These are phyloP conservation scores for Zosterops japonicus DNA, from an alignment of 2,113 vertebrate species.

Conservation along the genomic window DNA sequence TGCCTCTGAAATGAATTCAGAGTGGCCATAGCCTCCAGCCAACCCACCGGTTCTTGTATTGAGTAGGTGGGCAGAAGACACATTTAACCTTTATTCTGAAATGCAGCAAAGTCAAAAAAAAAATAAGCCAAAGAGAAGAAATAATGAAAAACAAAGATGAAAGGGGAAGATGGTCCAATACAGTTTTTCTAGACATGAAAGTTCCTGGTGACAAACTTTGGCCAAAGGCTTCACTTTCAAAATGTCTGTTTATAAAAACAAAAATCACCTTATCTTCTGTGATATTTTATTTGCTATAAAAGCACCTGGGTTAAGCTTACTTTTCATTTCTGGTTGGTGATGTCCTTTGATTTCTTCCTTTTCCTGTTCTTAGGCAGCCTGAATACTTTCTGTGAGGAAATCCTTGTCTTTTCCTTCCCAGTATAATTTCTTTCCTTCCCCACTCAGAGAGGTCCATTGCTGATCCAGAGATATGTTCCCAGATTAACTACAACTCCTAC, in stretches of 20 bases:
- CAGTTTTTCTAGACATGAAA: neutral
- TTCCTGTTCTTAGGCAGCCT: neutral
- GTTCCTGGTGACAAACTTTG: neutral
- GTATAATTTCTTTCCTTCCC: neutral
- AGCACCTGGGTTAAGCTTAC: neutral
- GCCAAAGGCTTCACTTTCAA: neutral
- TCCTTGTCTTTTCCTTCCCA: neutral
- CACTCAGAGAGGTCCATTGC: neutral
- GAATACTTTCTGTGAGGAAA: neutral
- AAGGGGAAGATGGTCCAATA: neutral
- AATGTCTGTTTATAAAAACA: neutral
- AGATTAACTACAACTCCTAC: neutral
- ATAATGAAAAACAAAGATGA: neutral
- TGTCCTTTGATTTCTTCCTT: neutral
- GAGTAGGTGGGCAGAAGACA: neutral
- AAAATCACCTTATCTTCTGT: neutral
- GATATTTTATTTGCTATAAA: neutral
- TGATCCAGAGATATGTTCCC: neutral
- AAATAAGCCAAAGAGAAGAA: neutral
- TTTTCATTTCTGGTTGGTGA: neutral
- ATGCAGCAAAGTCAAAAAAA: neutral
- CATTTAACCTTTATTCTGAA: neutral
- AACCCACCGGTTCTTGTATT: neutral
- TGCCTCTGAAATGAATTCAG: neutral
- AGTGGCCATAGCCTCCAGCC: neutral